Base-by-base conservation (phyloP, 2,797 vertebrate genomes). In the Chelonia mydas region DNA sequence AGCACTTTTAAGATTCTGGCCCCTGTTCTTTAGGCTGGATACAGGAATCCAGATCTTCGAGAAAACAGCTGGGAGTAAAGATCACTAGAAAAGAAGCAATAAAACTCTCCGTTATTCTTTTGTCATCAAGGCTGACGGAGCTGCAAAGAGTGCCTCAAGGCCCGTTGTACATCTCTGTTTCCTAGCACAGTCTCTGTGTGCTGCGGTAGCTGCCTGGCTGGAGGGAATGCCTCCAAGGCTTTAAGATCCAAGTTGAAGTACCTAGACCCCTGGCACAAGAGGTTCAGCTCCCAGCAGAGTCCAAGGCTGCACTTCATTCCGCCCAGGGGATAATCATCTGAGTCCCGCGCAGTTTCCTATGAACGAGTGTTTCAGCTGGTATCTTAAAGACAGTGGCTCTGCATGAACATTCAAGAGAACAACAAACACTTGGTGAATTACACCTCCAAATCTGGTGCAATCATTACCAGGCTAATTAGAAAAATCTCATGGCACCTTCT, bases 71-170 rank as follows among this genome's bases (percentile, higher is more conserved):
- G 93, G 91, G 96, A 97, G 74, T 92, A 89, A 90, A 93, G 95
- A 95, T 93, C 96, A 87, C 90, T 80, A 55, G 86, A 55, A 95
- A 84, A 93, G 96, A 84, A 95, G 95, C 95, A 94, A 95, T 95
- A 95, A 96, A 77, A 97, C 84, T 86, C 96, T 82, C 25, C 0
- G 92, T 96, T 96, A 92, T 96, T 92, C 96, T 86, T 86, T 96
- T 96, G 96, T 93, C 90, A 74, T 77, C 61, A 96, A 97, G 96
- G 96, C 97, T 90, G 94, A 95, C 94, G 87, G 57, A 96, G 95
- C 97, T 96, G 96, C 96, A 95, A 88, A 92, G 97, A 93, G 91
- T 3, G 94, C 96, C 97, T 77, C 92, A 89, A 92, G 95, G 96
- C 27, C 96, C 51, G 94, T 57, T 3, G 88, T 96, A 95, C 95